Evolutionary conservation across 2,888 invertebrate species (phyloP).

Genomic region (Andricus curvator): DNA sequence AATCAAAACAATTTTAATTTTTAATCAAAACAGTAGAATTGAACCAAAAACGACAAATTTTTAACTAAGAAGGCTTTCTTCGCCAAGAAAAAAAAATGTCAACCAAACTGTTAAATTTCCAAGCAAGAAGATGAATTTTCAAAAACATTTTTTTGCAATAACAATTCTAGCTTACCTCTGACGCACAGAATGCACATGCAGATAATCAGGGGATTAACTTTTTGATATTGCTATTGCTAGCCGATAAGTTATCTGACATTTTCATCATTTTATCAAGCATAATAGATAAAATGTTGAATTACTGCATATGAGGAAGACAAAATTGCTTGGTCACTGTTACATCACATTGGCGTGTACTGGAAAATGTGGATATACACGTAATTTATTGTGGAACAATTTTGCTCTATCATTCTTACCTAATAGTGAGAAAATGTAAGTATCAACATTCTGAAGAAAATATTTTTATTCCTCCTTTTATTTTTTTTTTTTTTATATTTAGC

Average conservation of each 20-base stretch:
- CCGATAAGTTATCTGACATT: constrained; percentile 8
- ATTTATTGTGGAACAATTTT: not conserved
- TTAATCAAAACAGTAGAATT: too few species aligned
- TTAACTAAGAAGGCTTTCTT: too few species aligned
- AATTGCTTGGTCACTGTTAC: constrained; percentile 7
- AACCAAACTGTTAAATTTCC: too few species aligned
- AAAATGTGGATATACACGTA: not conserved
- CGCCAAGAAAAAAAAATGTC: too few species aligned
- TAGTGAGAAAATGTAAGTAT: not conserved
- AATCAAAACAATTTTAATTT: too few species aligned
- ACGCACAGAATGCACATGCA: not conserved
- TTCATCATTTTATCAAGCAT: constrained; percentile 5
- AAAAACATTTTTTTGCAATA: not conserved
- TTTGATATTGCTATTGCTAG: not conserved
- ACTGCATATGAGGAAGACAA: not conserved
- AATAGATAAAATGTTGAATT: constrained; percentile 16
- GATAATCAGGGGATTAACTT: not conserved
- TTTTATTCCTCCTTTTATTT: too few species aligned
- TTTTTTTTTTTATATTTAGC: not conserved
- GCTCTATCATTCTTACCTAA: not conserved
- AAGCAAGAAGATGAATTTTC: not conserved
- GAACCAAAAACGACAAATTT: too few species aligned
- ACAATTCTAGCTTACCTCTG: not conserved
- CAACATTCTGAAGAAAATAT: too few species aligned
- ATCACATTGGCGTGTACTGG: not conserved